Evolutionary conservation across 2,113 vertebrate genomes (phyloP).

Genomic region (Pungitius pungitius): DNA sequence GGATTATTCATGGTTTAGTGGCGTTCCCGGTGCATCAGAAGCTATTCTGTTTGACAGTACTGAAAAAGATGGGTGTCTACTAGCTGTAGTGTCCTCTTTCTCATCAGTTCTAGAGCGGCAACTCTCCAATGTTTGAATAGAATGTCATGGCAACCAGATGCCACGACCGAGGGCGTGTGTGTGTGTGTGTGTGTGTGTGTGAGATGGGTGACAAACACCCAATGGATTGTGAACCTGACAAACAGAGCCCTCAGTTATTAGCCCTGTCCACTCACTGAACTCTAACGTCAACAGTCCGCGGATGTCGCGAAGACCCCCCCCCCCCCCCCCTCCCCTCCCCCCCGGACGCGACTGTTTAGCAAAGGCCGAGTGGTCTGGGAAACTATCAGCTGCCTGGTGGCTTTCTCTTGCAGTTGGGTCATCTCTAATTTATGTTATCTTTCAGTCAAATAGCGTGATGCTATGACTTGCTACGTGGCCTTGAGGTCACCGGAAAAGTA

Average conservation of each 20-base stretch:
- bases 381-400: background rate
- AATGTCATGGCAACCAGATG: conserved; percentile 29
- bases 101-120: conserved; percentile 6
- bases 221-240: conserved; percentile 11
- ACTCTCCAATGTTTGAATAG: conserved; percentile 6
- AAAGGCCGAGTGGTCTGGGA: conserved; percentile 25
- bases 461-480: background rate
- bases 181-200: background rate
- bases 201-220: background rate
- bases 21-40: conserved; percentile 10
- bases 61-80: conserved; percentile 20
- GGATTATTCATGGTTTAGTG: conserved; percentile 11
- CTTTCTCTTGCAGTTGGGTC: background rate
- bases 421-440: background rate
- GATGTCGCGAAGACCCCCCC: no score
- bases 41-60: conserved; percentile 25
- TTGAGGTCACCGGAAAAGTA: conserved; percentile 9
- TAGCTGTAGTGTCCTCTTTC: conserved; percentile 11
- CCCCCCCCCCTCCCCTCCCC: no score
- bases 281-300: conserved; percentile 23
- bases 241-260: conserved; percentile 11
- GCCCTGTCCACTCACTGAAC: conserved; percentile 12
- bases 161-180: background rate
- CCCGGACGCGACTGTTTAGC: background rate
- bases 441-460: background rate